Percentiles rank a stretch among this genome's conserved stretches.
phyloP scores from a whole-genome alignment of 2,113 vertebrate species.

The Gymnocephalus cernua region DNA sequence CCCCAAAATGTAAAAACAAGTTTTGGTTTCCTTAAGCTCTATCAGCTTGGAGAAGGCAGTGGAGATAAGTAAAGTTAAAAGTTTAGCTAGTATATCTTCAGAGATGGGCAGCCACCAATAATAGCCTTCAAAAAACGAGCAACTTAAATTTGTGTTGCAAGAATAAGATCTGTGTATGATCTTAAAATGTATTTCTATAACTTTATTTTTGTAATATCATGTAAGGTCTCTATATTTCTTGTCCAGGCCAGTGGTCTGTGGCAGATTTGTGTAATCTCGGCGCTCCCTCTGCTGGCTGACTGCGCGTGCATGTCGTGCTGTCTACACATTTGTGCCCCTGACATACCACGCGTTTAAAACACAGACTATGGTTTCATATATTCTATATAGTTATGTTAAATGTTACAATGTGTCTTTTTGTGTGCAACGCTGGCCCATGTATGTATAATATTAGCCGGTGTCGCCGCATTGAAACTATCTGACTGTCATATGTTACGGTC shows the following conservation, averaged over 20 bases:
- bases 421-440: not conserved
- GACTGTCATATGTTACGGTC: conserved; percentile 41
- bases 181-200: not conserved
- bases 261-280: not conserved
- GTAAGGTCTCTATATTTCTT: too few species aligned
- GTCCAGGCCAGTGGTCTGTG: not conserved
- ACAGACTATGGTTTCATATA: not conserved
- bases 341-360: not conserved
- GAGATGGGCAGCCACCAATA: too few species aligned
- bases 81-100: too few species aligned
- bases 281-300: conserved; percentile 4
- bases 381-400: not conserved
- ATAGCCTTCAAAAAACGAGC: too few species aligned
- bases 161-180: too few species aligned
- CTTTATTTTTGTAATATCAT: too few species aligned
- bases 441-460: too few species aligned
- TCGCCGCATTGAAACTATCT: too few species aligned
- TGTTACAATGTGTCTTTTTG: not conserved
- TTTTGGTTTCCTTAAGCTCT: too few species aligned
- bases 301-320: not conserved
- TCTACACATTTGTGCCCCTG: not conserved
- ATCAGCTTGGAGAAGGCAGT: too few species aligned
- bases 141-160: not conserved
- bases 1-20: too few species aligned
- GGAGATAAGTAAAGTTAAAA: too few species aligned